Evolutionary conservation across 2,113 vertebrate genomes (phyloP).

Genomic region (Arenaria interpres): DNA sequence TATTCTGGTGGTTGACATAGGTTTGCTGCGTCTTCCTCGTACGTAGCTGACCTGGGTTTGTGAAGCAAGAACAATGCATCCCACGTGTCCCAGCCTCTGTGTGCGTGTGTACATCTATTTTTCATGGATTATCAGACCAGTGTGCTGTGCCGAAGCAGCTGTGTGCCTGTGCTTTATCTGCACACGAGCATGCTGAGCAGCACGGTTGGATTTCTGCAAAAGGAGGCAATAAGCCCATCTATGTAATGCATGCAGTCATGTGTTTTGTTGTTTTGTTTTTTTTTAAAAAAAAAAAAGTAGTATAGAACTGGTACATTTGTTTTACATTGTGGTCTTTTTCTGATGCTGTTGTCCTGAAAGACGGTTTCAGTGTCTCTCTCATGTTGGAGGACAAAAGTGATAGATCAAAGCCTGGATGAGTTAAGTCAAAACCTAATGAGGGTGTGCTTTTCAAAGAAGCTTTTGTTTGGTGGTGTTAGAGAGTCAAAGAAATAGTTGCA

Average conservation of each 20-base stretch:
- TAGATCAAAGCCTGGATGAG: constrained; percentile 30
- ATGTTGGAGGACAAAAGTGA: constrained; percentile 41
- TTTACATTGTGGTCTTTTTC: constrained; percentile 8
- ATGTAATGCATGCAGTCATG: neutral
- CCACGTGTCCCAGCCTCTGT: accelerated
- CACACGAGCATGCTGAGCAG: neutral
- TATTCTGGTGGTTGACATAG: neutral
- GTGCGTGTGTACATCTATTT: neutral
- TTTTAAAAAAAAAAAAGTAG: neutral
- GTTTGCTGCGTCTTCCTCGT: neutral
- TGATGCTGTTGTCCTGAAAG: neutral
- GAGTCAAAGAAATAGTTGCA: neutral
- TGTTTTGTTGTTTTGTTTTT: no score
- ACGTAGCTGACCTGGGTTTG: neutral
- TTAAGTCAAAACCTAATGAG: neutral
- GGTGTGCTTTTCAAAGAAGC: neutral
- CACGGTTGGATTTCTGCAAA: neutral
- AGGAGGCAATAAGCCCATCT: neutral
- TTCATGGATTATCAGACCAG: neutral
- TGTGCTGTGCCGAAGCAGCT: neutral
- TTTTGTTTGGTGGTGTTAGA: neutral
- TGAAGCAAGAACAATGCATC: neutral
- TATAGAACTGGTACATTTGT: neutral
- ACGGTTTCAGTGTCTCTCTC: neutral
- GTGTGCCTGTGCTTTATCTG: neutral